Evolutionary conservation across 2,888 invertebrate genomes (phyloP).

Genomic region (Priocnemis perturbator): DNA sequence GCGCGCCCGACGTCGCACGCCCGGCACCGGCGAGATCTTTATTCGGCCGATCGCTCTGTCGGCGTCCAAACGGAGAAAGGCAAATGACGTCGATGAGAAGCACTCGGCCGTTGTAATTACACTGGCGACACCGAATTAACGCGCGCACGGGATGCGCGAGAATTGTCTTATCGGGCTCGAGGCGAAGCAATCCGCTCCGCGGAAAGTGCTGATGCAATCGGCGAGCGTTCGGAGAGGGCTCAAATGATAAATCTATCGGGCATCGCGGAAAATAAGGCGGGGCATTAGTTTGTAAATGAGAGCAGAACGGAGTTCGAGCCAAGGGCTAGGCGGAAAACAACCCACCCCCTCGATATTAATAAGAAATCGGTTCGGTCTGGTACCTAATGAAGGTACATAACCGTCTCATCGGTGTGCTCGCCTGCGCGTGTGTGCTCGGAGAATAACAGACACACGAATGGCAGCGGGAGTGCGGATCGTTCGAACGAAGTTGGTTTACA

Average conservation of each 20-base stretch:
- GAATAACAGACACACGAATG: background rate
- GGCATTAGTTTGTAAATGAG: slow-evolving; percentile 66
- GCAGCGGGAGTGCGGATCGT: background rate
- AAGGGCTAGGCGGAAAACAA: slow-evolving; percentile 47
- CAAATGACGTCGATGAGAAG: no score
- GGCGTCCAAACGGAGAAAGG: no score
- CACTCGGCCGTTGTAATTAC: no score
- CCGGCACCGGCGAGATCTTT: no score
- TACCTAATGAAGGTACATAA: slow-evolving; percentile 47
- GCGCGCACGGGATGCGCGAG: no score
- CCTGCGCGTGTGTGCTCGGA: slow-evolving; percentile 20
- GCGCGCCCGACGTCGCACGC: no score
- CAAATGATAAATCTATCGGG: slow-evolving; percentile 62
- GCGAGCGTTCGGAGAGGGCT: slow-evolving; percentile 41
- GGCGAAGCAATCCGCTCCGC: background rate
- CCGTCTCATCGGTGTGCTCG: slow-evolving; percentile 31
- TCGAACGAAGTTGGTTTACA: background rate
- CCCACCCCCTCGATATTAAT: slow-evolving; percentile 61
- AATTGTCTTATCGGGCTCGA: no score
- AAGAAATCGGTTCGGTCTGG: slow-evolving; percentile 55
- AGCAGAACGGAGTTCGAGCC: slow-evolving; percentile 22
- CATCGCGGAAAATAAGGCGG: slow-evolving; percentile 41
- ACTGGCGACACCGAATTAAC: no score
- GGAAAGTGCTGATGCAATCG: slow-evolving; percentile 40
- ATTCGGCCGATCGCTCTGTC: slow-evolving; percentile 10